phyloP scores from a whole-genome alignment of 2,888 invertebrate species.

The Pachliopta kotzebuea region DNA sequence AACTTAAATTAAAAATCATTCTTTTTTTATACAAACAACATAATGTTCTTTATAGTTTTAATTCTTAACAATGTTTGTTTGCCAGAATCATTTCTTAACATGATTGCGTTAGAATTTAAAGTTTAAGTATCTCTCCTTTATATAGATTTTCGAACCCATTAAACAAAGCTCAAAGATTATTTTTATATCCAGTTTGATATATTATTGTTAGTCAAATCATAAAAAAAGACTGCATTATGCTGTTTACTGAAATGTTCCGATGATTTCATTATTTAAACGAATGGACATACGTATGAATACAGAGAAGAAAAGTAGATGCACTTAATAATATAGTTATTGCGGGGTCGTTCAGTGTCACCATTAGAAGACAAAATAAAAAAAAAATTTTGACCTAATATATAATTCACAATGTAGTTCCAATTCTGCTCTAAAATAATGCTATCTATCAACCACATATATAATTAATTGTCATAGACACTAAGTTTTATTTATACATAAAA shows the following conservation, averaged over 20 bases:
- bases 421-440: conserved; percentile 39
- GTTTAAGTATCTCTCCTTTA: conserved; percentile 1
- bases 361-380: conserved; percentile 24
- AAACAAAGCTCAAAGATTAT: conserved; percentile 36
- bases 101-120: neutral
- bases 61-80: conserved; percentile 1
- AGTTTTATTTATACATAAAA: conserved; percentile 45
- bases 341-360: conserved; percentile 11
- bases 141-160: conserved; percentile 17
- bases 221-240: conserved; percentile 54
- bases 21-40: neutral
- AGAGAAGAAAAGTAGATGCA: neutral
- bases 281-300: conserved; percentile 1
- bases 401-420: conserved; percentile 41
- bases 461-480: conserved; percentile 44
- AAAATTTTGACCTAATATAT: conserved; percentile 40
- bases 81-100: conserved; percentile 1
- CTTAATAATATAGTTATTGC: conserved; percentile 3
- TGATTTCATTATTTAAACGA: conserved; percentile 13
- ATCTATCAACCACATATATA: conserved; percentile 39
- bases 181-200: conserved; percentile 31
- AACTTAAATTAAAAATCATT: neutral
- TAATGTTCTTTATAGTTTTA: neutral
- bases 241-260: conserved; percentile 35
- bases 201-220: conserved; percentile 40